Evolutionary conservation across 2,888 invertebrate genomes (phyloP), one percentile per base, ranked within the genome.

Genomic region (Netelia inedita): DNA sequence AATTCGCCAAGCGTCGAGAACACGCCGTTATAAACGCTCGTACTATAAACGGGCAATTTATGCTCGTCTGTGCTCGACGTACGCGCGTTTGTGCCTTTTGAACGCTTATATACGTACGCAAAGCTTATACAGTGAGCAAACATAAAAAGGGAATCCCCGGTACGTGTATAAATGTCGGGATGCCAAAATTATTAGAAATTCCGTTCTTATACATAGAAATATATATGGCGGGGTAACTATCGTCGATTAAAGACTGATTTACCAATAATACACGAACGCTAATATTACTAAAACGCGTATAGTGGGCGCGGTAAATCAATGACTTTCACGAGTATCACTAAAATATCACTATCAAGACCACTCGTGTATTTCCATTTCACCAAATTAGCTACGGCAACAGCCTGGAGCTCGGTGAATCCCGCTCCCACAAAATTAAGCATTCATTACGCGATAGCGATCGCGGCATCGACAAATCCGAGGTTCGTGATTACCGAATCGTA

Each of bases 161-260:
- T 35, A 1, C 63, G 35, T 10, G 16, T 19, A 11, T 19, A 41
- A 65, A 65, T 35, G n/a, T 21, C 23, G 50, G 63, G 11, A 16
- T 23, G 23, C 2, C 46, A n/a, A 61, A 23, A 19, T 46, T 61
- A 53, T 63, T 23, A 50, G 61, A 73, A 61, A 73, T 73, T 73
- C 11, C 73, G 28, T 28, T 61, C 28, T 63, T 11, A 28, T 23
- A 63, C 16, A 8, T n/a, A 23, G 9, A 61, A 41, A 35, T 63
- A 63, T 63, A 61, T 61, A 61, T 35, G 1, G 9, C 57, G 16
- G 11, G 41, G 35, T 53, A 50, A 73, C 50, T 50, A 59, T 41
- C 16, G 43, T 41, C 53, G 61, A 75, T 74, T 69, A 69, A 69
- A 69, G 46, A 41, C 74, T 63, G 75, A 81, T 81, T 59, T 55